These are phyloP conservation scores for Chymomyza procnemis DNA, from an alignment of 2,888 invertebrate genomes.

Conservation along the genomic window DNA sequence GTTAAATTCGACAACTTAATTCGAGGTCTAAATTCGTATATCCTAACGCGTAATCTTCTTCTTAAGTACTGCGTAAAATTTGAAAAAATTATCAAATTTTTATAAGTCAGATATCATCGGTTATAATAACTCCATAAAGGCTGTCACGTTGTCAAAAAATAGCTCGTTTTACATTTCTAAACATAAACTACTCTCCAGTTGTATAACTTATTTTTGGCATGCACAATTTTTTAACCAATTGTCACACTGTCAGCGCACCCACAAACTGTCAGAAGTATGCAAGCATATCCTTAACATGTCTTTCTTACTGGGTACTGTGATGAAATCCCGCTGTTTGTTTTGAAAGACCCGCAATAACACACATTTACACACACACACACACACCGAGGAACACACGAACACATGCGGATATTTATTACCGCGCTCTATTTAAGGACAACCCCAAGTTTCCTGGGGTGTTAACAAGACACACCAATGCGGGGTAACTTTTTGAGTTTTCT, in stretches of 20 bases:
- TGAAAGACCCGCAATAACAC: constrained; percentile 16
- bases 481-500: constrained; percentile 22
- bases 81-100: no score
- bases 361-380: constrained; percentile 8
- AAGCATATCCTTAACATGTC: constrained; percentile 8
- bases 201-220: not conserved
- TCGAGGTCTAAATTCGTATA: no score
- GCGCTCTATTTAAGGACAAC: constrained; percentile 37
- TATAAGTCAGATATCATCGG: no score
- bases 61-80: no score
- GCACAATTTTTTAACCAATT: not conserved
- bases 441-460: constrained; percentile 23
- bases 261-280: constrained; percentile 6
- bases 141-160: no score
- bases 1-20: no score
- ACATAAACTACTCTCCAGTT: not conserved
- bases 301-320: constrained; percentile 30
- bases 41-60: no score
- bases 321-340: constrained; percentile 63
- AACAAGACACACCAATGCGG: constrained; percentile 27
- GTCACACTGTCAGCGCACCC: constrained; percentile 3
- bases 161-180: not conserved
- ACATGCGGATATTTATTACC: constrained; percentile 45
- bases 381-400: no score
- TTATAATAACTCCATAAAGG: no score